Base-by-base conservation (phyloP, 2,888 invertebrate genomes). In the Timema podura region DNA sequence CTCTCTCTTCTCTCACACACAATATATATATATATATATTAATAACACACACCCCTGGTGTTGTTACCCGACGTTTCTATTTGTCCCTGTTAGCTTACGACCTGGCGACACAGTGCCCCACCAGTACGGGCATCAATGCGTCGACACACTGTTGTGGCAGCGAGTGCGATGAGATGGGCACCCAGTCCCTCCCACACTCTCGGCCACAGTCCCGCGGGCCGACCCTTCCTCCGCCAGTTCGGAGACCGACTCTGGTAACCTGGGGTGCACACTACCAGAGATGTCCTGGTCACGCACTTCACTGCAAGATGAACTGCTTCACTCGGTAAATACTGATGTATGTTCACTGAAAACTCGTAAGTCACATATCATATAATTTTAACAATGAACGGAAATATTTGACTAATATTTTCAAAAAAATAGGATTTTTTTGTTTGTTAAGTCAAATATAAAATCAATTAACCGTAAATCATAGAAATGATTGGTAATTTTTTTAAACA, bases 61-160 rank as follows among this genome's bases (percentile, higher is more conserved):
- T n/a, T n/a, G n/a, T n/a, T n/a, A n/a, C n/a, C n/a, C n/a, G n/a
- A n/a, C n/a, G n/a, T n/a, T n/a, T n/a, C n/a, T n/a, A n/a, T n/a
- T n/a, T n/a, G n/a, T n/a, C n/a, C n/a, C n/a, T n/a, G n/a, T n/a
- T 82, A 89, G 92, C 91, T 64, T 93, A 93, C 79, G 93, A 93
- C 82, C 82, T 93, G 80, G 93, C 93, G 73, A 91, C 92, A 64
- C 91, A 92, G 79, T 90, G 91, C 78, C 90, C 91, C 70, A 88
- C 89, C 64, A 84, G 90, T n/a, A 85, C 30, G 90, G 69, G 88
- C 86, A 64, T 88, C 88, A 46, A 85, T 86, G 82, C 85, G 88
- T 68, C 88, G 88, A 70, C 92, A 89, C 81, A 91, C 85, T 72
- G 86, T 87, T 16, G 89, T 87, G 75, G 87, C 88, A 81, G 82